A percentile compares a stretch with the other conserved stretches of the same genome.
Conservation (phyloP, 2,888 invertebrate species). For the Acrocyrtus sp. region DNA sequence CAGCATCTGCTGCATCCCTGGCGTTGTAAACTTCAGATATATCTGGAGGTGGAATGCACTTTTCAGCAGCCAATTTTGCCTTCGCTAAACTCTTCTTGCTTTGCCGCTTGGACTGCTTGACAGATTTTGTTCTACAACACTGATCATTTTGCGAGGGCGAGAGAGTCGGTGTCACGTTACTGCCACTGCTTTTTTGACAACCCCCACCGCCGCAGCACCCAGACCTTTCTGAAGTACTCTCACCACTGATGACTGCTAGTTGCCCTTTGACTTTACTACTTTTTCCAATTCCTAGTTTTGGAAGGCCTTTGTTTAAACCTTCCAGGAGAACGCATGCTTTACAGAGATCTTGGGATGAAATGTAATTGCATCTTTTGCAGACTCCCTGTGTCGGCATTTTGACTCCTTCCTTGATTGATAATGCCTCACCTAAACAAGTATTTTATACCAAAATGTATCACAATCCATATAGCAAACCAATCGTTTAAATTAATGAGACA, state of each 20-base stretch:
- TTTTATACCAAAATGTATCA: too few species aligned
- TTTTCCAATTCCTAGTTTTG: constrained; percentile 90
- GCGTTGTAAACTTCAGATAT: constrained; percentile 17
- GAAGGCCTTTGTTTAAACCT: constrained; percentile 93
- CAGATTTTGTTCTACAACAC: neutral
- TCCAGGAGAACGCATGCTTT: constrained; percentile 97
- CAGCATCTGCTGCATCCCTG: constrained; percentile 2
- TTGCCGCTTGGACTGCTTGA: constrained; percentile 6
- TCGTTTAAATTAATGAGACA: too few species aligned
- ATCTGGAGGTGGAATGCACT: constrained; percentile 10
- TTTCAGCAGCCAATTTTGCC: constrained; percentile 9
- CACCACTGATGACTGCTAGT: constrained; percentile 36
- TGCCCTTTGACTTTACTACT: constrained; percentile 67
- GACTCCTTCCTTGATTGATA: constrained; percentile 83
- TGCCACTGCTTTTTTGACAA: neutral
- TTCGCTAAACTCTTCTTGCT: constrained; percentile 26
- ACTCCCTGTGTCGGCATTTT: constrained; percentile 83
- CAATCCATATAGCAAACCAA: too few species aligned
- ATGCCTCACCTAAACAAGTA: constrained; percentile 87
- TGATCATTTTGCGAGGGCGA: neutral
- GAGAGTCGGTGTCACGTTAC: neutral
- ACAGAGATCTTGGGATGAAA: constrained; percentile 90
- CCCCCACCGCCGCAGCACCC: constrained; percentile 41
- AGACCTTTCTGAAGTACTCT: neutral
- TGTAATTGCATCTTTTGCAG: constrained; percentile 86